Evolutionary conservation across 2,113 vertebrate species (phyloP).

Genomic region (Cephalopholis sonnerati): DNA sequence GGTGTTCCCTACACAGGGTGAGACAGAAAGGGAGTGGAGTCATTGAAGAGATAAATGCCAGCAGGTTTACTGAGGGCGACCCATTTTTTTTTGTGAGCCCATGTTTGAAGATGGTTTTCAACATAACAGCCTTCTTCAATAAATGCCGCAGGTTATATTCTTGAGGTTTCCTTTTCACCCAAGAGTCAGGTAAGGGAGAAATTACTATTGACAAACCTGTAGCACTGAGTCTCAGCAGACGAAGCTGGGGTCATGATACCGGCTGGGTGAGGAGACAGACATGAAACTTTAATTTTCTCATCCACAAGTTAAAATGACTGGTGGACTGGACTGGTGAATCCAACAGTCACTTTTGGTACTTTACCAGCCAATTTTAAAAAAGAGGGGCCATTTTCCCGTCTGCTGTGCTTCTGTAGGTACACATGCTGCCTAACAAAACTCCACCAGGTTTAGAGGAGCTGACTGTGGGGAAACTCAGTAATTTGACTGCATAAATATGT

Average conservation of each 20-base stretch:
- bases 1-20: constrained; percentile 57
- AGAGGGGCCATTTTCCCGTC: background rate
- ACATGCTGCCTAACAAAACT: background rate
- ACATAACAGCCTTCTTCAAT: constrained; percentile 39
- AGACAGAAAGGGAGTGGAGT: constrained; percentile 52
- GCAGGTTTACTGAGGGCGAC: constrained; percentile 40
- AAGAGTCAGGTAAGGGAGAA: constrained; percentile 27
- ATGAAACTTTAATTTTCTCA: constrained; percentile 59
- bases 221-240: constrained; percentile 19
- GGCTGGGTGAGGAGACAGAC: constrained; percentile 10
- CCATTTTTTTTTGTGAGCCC: constrained; percentile 24
- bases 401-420: background rate
- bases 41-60: constrained; percentile 58
- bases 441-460: background rate
- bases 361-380: background rate
- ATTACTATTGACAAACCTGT: constrained; percentile 65
- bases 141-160: constrained; percentile 63
- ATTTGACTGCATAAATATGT: background rate
- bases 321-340: background rate
- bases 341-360: constrained; percentile 8
- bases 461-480: background rate
- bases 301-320: constrained; percentile 19
- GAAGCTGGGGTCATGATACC: constrained; percentile 14
- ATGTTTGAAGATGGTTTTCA: constrained; percentile 65
- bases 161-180: constrained; percentile 50